These are phyloP conservation scores for Dryobota labecula DNA, from an alignment of 2,888 invertebrate genomes.

Conservation along the genomic window DNA sequence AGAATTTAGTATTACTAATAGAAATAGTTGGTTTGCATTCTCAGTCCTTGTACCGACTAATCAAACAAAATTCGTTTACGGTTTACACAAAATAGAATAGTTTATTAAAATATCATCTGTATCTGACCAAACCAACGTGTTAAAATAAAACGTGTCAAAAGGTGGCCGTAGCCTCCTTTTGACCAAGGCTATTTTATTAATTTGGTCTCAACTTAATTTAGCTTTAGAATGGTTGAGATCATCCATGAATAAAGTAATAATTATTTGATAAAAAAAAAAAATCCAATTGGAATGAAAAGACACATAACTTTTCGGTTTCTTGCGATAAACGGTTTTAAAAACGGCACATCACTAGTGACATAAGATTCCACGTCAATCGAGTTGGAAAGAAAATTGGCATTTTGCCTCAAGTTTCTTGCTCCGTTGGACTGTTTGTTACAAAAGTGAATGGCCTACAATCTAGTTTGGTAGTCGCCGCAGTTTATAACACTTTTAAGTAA, in stretches of 20 bases:
- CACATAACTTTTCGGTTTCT: neutral
- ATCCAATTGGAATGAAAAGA: too few species aligned
- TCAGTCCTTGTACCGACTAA: neutral
- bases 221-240: neutral
- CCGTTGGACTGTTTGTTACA: conserved; percentile 79
- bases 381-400: conserved; percentile 89
- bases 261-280: neutral
- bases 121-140: too few species aligned
- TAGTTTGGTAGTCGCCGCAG: conserved; percentile 74
- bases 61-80: neutral
- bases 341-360: conserved; percentile 81
- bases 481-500: conserved; percentile 70
- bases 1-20: neutral
- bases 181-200: neutral
- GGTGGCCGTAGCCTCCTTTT: too few species aligned
- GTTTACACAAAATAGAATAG: neutral
- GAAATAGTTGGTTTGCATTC: neutral
- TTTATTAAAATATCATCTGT: too few species aligned
- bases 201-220: too few species aligned
- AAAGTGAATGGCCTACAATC: conserved; percentile 86
- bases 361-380: conserved; percentile 90
- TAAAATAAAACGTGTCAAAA: too few species aligned
- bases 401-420: conserved; percentile 81
- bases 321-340: conserved; percentile 57
- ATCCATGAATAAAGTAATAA: neutral